These are phyloP conservation scores for Amblyjoppa fuscipennis DNA, from an alignment of 2,888 invertebrate species.

Conservation along the genomic window DNA sequence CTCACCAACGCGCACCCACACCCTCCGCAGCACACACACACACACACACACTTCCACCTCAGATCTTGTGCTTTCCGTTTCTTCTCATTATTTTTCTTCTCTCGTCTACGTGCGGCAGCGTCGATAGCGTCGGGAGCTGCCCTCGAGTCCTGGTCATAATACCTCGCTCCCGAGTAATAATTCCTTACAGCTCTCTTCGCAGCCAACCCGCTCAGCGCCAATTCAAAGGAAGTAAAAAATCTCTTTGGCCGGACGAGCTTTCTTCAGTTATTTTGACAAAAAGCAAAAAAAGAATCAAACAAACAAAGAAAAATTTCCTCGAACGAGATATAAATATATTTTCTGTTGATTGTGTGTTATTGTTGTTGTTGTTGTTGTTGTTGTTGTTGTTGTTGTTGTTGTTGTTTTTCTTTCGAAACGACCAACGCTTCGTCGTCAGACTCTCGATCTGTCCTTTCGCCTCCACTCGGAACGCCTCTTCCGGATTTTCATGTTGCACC, in stretches of 20 bases:
- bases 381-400: too few species aligned
- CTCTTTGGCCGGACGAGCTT: background rate
- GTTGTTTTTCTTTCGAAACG: background rate
- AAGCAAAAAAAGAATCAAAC: background rate
- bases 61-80: constrained; percentile 59
- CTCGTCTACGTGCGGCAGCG: constrained; percentile 46
- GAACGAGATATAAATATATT: background rate
- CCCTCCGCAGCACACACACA: constrained; percentile 3
- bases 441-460: constrained; percentile 69
- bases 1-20: constrained; percentile 5
- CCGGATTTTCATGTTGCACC: constrained; percentile 75
- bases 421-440: constrained; percentile 62
- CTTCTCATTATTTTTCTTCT: constrained; percentile 63
- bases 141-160: constrained; percentile 57
- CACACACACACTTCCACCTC: constrained; percentile 55
- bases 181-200: background rate
- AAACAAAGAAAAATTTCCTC: background rate
- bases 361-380: too few species aligned
- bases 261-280: background rate
- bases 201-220: background rate
- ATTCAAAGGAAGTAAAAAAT: background rate
- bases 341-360: background rate
- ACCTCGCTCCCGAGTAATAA: constrained; percentile 1
- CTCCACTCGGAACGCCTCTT: constrained; percentile 77
- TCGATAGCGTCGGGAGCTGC: constrained; percentile 35